Conservation (phyloP, 2,888 invertebrate genomes). For the Aquatica leii region DNA sequence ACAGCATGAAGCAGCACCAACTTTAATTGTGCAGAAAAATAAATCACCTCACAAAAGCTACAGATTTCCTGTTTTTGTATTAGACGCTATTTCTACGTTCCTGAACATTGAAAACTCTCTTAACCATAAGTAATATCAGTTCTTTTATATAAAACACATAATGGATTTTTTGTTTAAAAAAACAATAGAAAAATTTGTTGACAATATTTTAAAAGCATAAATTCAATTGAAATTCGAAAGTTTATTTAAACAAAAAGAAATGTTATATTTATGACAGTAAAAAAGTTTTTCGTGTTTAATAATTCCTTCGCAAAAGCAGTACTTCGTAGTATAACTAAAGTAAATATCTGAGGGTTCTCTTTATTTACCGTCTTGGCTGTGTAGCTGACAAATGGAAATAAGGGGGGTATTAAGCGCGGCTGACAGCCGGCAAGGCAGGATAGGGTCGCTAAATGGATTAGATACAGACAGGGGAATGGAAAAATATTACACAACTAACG, state of each 20-base stretch:
- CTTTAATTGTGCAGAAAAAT: slow-evolving; percentile 49
- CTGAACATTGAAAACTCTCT: too few relatives aligned
- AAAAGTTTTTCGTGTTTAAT: neutral
- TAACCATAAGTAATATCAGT: too few relatives aligned
- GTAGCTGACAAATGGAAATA: slow-evolving; percentile 53
- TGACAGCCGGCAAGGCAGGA: slow-evolving; percentile 52
- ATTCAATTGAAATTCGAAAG: too few relatives aligned
- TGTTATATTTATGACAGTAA: too few relatives aligned
- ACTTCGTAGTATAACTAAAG: slow-evolving; percentile 19
- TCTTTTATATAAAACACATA: too few relatives aligned
- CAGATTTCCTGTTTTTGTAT: slow-evolving; percentile 46
- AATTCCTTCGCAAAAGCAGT: neutral
- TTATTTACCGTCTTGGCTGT: slow-evolving; percentile 33
- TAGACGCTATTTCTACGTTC: neutral
- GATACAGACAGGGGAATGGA: slow-evolving; percentile 55
- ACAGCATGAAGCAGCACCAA: slow-evolving; percentile 49
- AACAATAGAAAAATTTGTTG: too few relatives aligned
- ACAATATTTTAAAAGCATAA: too few relatives aligned
- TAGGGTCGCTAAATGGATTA: slow-evolving; percentile 55
- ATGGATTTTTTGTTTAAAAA: too few relatives aligned
- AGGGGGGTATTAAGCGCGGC: slow-evolving; percentile 54
- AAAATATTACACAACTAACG: slow-evolving; percentile 57
- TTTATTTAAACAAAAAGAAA: too few relatives aligned
- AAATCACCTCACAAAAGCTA: slow-evolving; percentile 42
- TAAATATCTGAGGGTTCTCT: slow-evolving; percentile 27